A percentile compares a stretch with the other conserved stretches of the same genome.
phyloP scores from a whole-genome alignment of 2,113 vertebrate genomes.

The Gavia stellata region DNA sequence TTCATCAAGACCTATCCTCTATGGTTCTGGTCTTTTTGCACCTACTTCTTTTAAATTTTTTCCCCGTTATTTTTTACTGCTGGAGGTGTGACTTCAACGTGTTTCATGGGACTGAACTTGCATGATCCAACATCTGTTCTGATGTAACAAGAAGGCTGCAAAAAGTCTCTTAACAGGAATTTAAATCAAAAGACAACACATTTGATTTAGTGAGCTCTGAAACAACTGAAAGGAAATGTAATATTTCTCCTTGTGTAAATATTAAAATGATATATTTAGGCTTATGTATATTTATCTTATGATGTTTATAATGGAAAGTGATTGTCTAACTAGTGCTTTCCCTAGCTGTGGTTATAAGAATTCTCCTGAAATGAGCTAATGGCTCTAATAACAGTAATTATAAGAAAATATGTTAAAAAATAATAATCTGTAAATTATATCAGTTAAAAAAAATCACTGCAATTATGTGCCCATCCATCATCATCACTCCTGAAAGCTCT shows the following conservation, averaged over 20 bases:
- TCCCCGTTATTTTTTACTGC: not conserved
- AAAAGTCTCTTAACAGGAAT: not conserved
- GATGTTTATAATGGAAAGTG: not conserved
- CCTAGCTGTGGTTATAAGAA: not conserved
- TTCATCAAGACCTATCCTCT: not conserved
- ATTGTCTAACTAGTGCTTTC: not conserved
- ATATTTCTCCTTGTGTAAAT: not conserved
- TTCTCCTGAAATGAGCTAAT: not conserved
- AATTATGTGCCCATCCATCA: accelerated
- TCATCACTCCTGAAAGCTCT: not conserved
- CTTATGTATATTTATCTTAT: not conserved
- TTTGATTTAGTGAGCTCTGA: not conserved
- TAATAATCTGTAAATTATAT: not conserved
- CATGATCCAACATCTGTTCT: not conserved
- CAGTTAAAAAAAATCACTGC: not conserved
- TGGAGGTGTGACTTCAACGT: not conserved
- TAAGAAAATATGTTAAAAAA: not conserved
- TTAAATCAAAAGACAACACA: not conserved
- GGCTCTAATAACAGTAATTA: not conserved
- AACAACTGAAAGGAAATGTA: not conserved
- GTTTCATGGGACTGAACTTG: not conserved
- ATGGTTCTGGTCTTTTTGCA: not conserved
- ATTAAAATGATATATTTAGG: not conserved
- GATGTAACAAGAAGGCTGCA: not conserved
- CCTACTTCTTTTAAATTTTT: not conserved